These are phyloP conservation scores for Drosophila pseudotalamancana DNA, from an alignment of 2,888 invertebrate species.

Conservation along the genomic window DNA sequence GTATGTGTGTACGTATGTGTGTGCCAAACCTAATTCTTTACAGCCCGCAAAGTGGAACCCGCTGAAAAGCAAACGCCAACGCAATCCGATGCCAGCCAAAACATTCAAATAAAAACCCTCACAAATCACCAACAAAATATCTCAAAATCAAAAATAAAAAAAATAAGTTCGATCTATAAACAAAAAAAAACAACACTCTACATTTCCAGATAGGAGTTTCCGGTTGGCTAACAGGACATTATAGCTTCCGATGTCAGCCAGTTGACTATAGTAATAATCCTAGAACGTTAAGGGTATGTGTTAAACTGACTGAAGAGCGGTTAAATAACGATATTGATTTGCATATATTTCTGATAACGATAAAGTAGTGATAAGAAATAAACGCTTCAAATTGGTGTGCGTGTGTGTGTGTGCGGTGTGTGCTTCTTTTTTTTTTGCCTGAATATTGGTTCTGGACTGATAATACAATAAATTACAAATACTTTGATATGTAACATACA, in stretches of 20 bases:
- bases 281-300: slow-evolving; percentile 93
- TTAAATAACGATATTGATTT: slow-evolving; percentile 51
- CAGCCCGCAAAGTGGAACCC: slow-evolving; percentile 36
- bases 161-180: slow-evolving; percentile 10
- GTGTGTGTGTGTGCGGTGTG: not conserved
- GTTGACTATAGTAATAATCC: slow-evolving; percentile 97
- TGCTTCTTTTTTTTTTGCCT: not conserved
- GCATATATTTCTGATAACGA: slow-evolving; percentile 34
- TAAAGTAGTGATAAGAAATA: slow-evolving; percentile 35
- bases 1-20: slow-evolving; percentile 2
- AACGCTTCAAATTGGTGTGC: slow-evolving; percentile 24
- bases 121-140: slow-evolving; percentile 18
- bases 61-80: slow-evolving; percentile 21
- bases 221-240: slow-evolving; percentile 97
- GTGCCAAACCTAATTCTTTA: slow-evolving; percentile 27
- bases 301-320: slow-evolving; percentile 70
- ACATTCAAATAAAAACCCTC: not conserved
- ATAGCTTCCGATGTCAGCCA: slow-evolving; percentile 98
- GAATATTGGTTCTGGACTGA: slow-evolving; percentile 29
- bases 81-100: slow-evolving; percentile 26
- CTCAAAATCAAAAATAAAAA: slow-evolving; percentile 13
- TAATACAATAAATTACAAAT: not conserved
- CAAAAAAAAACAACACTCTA: slow-evolving; percentile 57
- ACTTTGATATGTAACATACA: not conserved
- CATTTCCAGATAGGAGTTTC: slow-evolving; percentile 91